Conservation (phyloP, 2,797 vertebrate species). For the Galago senegalensis region DNA sequence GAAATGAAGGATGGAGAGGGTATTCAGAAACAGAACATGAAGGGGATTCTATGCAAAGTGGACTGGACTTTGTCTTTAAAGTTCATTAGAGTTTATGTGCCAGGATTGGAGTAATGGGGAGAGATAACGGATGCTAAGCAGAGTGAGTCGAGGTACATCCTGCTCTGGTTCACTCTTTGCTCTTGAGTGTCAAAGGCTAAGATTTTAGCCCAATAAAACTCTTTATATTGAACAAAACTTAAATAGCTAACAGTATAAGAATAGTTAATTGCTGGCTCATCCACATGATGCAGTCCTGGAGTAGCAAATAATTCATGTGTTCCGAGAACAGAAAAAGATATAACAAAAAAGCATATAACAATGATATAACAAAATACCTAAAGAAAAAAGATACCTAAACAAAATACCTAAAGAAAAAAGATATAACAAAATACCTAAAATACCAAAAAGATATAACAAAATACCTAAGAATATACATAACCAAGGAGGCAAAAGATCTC, state of each 20-base stretch:
- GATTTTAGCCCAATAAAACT: background rate
- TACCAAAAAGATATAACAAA: background rate
- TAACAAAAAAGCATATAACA: background rate
- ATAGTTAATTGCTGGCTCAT: background rate
- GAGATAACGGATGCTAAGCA: background rate
- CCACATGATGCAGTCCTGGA: background rate
- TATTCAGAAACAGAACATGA: background rate
- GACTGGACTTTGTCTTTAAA: background rate
- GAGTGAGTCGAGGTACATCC: background rate
- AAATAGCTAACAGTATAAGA: background rate
- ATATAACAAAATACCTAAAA: no score
- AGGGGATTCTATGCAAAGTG: background rate
- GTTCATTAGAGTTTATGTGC: background rate
- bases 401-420: no score
- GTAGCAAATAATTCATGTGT: background rate
- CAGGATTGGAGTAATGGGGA: background rate
- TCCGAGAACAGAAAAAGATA: background rate
- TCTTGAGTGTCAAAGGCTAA: background rate
- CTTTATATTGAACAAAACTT: constrained; percentile 1
- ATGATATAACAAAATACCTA: no score
- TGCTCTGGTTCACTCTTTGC: background rate
- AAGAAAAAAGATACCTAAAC: no score
- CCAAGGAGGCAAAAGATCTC: background rate
- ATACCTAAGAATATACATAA: background rate
- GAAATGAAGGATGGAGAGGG: background rate